Base-by-base conservation (phyloP, 2,888 invertebrate genomes). In the Drymonia ruficornis region DNA sequence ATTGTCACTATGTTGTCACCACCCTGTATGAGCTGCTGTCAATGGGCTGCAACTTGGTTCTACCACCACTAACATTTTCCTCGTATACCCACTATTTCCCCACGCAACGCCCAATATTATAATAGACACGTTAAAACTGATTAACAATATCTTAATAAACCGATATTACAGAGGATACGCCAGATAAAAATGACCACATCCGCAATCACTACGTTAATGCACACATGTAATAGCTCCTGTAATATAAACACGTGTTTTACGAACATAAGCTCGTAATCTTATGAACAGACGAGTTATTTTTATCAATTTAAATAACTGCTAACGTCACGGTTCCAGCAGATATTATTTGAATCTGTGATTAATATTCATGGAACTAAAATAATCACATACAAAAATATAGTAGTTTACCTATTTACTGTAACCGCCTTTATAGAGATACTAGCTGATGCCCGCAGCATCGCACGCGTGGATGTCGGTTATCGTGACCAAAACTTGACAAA, bases 101-200 rank as follows among this genome's bases (percentile, higher is more conserved):
- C 36, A 36, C 36, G 36, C 36, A 9, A 13, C 36, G 36, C n/a
- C n/a, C 36, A 36, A 36, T n/a, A 31, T 36, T 13, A 9, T 36
- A 36, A n/a, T 19, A 19, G 7, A 11, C 11, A 18, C 42, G 6
- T 58, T 58, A 61, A 56, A 55, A 56, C 55, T 29, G 61, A 55
- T 53, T 56, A 56, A 52, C 55, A 36, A 46, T 70, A 59, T 69
- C 62, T 66, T 65, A 68, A 59, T 56, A 55, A 46, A 54, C 56
- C 58, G 70, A 59, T 74, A 72, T 68, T 63, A 65, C 18, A 46
- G 40, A 34, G 56, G 63, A 63, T 57, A 63, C 61, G 67, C 59
- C 63, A 67, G 71, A 70, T 78, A 78, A 80, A 74, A 62, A 63
- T 60, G 50, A 80, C 82, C 83, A 73, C 84, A 78, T 84, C 84